These are phyloP conservation scores for Erpobdella octoculata DNA, from an alignment of 2,888 invertebrate species.

Conservation along the genomic window DNA sequence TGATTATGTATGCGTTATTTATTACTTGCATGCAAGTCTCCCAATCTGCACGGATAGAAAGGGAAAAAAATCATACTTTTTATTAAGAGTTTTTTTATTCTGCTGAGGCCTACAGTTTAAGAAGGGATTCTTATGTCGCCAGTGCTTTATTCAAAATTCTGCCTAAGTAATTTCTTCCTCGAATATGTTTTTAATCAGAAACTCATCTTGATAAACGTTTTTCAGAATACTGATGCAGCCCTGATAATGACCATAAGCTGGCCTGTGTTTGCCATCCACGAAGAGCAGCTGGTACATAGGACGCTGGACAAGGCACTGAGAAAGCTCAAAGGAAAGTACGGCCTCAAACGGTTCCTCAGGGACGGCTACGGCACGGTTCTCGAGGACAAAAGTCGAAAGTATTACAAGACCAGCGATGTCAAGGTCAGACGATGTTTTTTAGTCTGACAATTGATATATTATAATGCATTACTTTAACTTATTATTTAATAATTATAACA, in stretches of 20 bases:
- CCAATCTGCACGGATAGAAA: too few relatives aligned
- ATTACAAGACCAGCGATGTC: constrained; percentile 81
- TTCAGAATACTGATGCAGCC: constrained; percentile 68
- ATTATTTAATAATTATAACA: constrained; percentile 6
- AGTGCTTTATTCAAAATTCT: too few relatives aligned
- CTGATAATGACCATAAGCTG: constrained; percentile 87
- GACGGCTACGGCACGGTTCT: constrained; percentile 85
- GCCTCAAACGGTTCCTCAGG: constrained; percentile 84
- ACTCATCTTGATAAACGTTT: too few relatives aligned
- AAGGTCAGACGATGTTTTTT: constrained; percentile 56
- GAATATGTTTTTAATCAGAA: too few relatives aligned
- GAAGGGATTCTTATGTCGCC: too few relatives aligned
- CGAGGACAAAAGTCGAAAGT: constrained; percentile 71
- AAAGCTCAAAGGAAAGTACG: constrained; percentile 57
- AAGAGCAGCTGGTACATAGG: constrained; percentile 74
- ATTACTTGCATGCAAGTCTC: too few relatives aligned
- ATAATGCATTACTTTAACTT: neutral
- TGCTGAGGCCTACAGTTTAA: neutral
- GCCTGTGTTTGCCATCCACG: constrained; percentile 96
- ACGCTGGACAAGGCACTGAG: constrained; percentile 66
- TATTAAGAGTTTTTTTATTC: neutral
- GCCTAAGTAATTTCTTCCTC: too few relatives aligned
- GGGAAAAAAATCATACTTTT: neutral
- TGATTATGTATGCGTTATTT: too few relatives aligned
- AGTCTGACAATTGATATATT: neutral